Evolutionary conservation across 2,113 vertebrate genomes (phyloP).

Genomic region (Plecotus auritus): DNA sequence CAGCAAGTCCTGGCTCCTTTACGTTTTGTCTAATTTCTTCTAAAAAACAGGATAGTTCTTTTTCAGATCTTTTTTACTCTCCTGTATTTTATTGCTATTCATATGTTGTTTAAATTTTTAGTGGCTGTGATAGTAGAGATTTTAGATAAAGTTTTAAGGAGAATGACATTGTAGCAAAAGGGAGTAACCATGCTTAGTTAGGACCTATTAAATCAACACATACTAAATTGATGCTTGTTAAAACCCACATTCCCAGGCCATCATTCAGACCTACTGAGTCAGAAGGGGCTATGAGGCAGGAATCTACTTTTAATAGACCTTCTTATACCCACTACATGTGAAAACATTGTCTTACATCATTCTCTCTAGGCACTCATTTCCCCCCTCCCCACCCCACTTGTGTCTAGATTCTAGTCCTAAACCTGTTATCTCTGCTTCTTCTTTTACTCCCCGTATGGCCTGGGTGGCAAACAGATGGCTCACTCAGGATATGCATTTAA

Average conservation of each 20-base stretch:
- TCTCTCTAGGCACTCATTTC: not conserved
- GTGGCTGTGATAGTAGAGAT: not conserved
- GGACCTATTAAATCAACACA: not conserved
- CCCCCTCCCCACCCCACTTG: too few species aligned
- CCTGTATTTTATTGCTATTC: not conserved
- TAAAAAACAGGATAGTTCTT: not conserved
- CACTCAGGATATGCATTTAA: not conserved
- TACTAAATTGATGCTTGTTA: not conserved
- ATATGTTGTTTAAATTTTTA: not conserved
- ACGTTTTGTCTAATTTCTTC: conserved; percentile 22
- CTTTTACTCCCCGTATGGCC: not conserved
- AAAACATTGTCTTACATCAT: not conserved
- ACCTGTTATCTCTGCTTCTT: not conserved
- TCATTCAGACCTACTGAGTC: not conserved
- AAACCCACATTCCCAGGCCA: not conserved
- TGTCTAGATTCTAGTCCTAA: not conserved
- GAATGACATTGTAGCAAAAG: not conserved
- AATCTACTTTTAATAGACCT: not conserved
- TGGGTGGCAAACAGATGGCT: not conserved
- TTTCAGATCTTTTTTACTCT: not conserved
- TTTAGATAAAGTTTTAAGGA: conserved; percentile 30
- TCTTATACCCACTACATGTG: not conserved
- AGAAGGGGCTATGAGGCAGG: not conserved
- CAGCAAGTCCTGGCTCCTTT: not conserved
- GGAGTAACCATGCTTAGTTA: not conserved